Percentiles rank a stretch among this genome's conserved stretches.
These are phyloP conservation scores for Noctua pronuba DNA, from an alignment of 2,888 invertebrate species.

Conservation along the genomic window DNA sequence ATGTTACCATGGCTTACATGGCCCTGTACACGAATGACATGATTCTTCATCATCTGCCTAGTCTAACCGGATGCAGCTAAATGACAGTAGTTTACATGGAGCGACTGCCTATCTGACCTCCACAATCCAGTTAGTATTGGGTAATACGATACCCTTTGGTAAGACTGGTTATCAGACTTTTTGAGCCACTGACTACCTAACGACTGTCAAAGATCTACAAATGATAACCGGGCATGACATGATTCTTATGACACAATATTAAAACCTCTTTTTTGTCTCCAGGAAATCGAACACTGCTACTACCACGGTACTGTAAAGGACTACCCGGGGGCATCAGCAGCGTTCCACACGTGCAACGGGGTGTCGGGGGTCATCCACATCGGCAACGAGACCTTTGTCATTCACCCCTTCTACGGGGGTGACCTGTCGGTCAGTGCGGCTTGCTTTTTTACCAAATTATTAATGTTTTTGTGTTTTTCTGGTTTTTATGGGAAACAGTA, in stretches of 20 bases:
- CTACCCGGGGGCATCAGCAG: slow-evolving; percentile 98
- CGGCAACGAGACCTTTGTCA: slow-evolving; percentile 99
- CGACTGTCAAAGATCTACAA: no score
- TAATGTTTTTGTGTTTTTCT: neutral
- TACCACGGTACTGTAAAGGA: slow-evolving; percentile 99
- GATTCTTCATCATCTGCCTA: no score
- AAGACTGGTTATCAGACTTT: no score
- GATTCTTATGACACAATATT: neutral
- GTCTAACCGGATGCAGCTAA: no score
- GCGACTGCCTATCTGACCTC: no score
- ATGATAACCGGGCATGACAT: no score
- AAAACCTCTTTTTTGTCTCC: slow-evolving; percentile 65
- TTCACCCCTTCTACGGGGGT: slow-evolving; percentile 99
- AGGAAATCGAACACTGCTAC: slow-evolving; percentile 99
- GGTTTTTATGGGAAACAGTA: neutral
- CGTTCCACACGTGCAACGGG: slow-evolving; percentile 99
- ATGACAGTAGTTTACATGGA: no score
- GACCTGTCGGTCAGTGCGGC: slow-evolving; percentile 97
- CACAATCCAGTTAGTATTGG: no score
- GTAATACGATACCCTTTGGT: no score
- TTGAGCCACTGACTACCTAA: no score
- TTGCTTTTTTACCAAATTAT: slow-evolving; percentile 59
- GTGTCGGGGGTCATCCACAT: slow-evolving; percentile 99
- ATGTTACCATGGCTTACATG: neutral
- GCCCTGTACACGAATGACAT: neutral